Conservation (phyloP, 1,140 invertebrate species). For the Zaprionus vittiger region DNA sequence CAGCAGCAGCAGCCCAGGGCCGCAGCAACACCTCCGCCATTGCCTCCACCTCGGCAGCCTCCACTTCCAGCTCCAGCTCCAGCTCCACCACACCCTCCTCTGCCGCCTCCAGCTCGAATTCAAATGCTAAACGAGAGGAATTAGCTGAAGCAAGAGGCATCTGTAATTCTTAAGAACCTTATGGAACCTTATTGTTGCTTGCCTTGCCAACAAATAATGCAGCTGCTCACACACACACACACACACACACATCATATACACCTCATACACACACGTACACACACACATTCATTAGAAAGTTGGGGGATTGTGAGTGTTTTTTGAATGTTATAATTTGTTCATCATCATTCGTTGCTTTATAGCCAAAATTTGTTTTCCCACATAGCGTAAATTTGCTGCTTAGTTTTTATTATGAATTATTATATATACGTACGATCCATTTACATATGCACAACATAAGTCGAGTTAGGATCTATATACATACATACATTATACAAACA, state of each 20-base stretch:
- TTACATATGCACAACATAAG: constrained; percentile 27
- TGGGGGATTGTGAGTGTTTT: constrained; percentile 65
- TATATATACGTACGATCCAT: constrained; percentile 12
- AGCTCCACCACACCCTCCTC: constrained; percentile 31
- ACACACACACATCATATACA: constrained; percentile 42
- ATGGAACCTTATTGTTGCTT: constrained; percentile 65
- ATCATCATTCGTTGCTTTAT: constrained; percentile 65
- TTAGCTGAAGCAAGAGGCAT: constrained; percentile 6
- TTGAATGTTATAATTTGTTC: constrained; percentile 62
- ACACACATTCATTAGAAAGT: constrained; percentile 39
- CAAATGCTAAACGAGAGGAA: constrained; percentile 19
- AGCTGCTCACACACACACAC: constrained; percentile 58
- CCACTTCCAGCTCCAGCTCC: constrained; percentile 38
- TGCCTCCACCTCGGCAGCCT: constrained; percentile 10
- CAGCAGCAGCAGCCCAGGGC: neutral
- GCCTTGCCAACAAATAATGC: constrained; percentile 72
- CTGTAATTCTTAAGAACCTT: constrained; percentile 33
- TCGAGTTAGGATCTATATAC: constrained; percentile 45
- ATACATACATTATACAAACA: constrained; percentile 27
- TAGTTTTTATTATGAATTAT: constrained; percentile 61
- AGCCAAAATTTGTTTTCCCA: constrained; percentile 80
- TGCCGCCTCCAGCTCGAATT: constrained; percentile 22
- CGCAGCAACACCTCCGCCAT: constrained; percentile 12
- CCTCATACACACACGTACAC: constrained; percentile 35
- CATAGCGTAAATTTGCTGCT: constrained; percentile 74